A percentile compares a stretch with the other conserved stretches of the same genome.
Conservation (phyloP, 2,113 vertebrate genomes). For the Sula dactylatra region DNA sequence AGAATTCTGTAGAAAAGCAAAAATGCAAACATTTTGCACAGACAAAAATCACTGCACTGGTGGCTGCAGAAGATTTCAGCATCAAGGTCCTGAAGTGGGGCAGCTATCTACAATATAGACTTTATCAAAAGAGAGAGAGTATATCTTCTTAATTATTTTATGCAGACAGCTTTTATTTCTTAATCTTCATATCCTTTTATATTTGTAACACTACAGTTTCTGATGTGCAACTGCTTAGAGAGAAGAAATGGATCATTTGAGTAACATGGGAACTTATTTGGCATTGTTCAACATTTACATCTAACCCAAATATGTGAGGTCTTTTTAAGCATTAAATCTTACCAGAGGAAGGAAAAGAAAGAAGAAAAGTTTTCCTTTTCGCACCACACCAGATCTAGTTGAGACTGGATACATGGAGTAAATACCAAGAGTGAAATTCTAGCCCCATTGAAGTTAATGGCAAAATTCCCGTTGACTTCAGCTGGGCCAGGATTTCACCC, state of each 20-base stretch:
- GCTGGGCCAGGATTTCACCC: constrained; percentile 28
- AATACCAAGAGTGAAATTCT: constrained; percentile 58
- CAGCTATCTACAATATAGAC: not conserved
- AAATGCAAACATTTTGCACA: not conserved
- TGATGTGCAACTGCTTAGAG: not conserved
- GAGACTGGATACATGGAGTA: constrained; percentile 34
- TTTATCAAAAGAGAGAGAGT: not conserved
- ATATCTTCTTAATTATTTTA: not conserved
- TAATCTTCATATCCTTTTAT: not conserved
- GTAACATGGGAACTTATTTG: not conserved
- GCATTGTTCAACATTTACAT: not conserved
- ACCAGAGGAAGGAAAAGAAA: constrained; percentile 33
- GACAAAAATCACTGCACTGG: not conserved
- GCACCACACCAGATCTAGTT: constrained; percentile 47
- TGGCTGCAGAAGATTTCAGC: not conserved
- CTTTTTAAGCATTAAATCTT: constrained; percentile 29
- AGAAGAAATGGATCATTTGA: not conserved
- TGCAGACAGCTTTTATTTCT: not conserved
- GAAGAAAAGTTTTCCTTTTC: constrained; percentile 49
- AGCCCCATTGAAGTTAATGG: constrained; percentile 56
- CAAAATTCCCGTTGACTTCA: constrained; percentile 51
- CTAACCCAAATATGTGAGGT: not conserved
- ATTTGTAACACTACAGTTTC: not conserved
- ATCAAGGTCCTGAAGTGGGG: not conserved
- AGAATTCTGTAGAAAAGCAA: not conserved